Conservation (phyloP, 2,888 invertebrate genomes). For the Drosophila diplacantha region DNA sequence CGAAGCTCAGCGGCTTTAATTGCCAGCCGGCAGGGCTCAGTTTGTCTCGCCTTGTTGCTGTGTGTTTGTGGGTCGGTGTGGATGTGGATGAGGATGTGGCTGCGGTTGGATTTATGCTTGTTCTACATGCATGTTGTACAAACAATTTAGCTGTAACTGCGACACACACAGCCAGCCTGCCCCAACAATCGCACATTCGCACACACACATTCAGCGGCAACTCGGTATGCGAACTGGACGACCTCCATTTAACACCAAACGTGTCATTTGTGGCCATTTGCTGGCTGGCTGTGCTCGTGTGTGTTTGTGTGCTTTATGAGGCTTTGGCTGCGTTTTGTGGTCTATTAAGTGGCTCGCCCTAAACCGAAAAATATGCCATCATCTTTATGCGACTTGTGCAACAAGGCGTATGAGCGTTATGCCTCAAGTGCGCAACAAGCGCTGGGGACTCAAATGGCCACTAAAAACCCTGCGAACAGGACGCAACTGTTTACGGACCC, state of each 20-base stretch:
- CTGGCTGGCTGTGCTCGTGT: slow-evolving; percentile 31
- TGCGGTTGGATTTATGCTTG: slow-evolving; percentile 66
- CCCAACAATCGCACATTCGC: slow-evolving; percentile 14
- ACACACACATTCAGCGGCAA: slow-evolving; percentile 5
- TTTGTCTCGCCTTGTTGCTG: slow-evolving; percentile 43
- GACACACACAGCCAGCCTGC: slow-evolving; percentile 41
- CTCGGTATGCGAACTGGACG: slow-evolving; percentile 46
- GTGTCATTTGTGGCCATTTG: slow-evolving; percentile 72
- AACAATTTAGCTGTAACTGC: slow-evolving; percentile 74
- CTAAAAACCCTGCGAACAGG: slow-evolving; percentile 52
- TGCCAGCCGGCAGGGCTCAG: slow-evolving; percentile 49
- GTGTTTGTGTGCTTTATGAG: slow-evolving; percentile 45
- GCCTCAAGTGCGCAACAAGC: slow-evolving; percentile 65
- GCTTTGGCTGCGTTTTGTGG: slow-evolving; percentile 62
- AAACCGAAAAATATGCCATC: slow-evolving; percentile 63
- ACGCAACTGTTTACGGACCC: slow-evolving; percentile 13
- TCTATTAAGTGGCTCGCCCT: slow-evolving; percentile 69
- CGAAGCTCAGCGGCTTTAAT: slow-evolving; percentile 57
- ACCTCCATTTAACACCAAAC: slow-evolving; percentile 75
- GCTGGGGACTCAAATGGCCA: slow-evolving; percentile 32
- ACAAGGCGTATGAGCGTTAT: slow-evolving; percentile 50
- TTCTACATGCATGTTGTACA: slow-evolving; percentile 72
- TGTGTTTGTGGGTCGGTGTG: slow-evolving; percentile 13
- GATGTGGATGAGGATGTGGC: slow-evolving; percentile 36
- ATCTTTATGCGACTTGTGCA: slow-evolving; percentile 58